Conservation (phyloP, 2,888 invertebrate species). For the Ectropis crepuscularia region DNA sequence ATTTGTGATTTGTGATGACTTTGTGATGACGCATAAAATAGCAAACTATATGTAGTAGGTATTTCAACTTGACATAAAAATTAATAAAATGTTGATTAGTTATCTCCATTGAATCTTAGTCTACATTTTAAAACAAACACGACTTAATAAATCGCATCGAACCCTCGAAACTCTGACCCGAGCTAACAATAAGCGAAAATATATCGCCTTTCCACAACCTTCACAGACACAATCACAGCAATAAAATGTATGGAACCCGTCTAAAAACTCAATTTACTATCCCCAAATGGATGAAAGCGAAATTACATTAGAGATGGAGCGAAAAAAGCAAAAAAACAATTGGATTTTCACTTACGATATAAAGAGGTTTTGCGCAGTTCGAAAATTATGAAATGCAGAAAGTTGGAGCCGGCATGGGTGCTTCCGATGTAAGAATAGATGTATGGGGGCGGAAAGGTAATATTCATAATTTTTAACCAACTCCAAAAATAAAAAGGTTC, state of each 20-base stretch:
- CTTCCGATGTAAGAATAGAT: conserved; percentile 30
- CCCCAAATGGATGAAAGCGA: conserved; percentile 47
- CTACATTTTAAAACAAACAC: neutral
- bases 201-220: conserved; percentile 15
- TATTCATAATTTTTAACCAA: too few relatives aligned
- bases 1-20: too few relatives aligned
- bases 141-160: conserved; percentile 5
- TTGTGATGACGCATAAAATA: too few relatives aligned
- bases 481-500: too few relatives aligned
- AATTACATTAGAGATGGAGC: conserved; percentile 49
- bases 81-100: too few relatives aligned
- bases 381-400: conserved; percentile 39
- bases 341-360: conserved; percentile 39
- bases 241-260: conserved; percentile 41
- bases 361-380: conserved; percentile 44
- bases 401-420: conserved; percentile 39
- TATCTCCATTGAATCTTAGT: too few relatives aligned
- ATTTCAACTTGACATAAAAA: too few relatives aligned
- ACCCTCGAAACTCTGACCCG: neutral
- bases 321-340: conserved; percentile 45
- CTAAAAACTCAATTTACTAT: conserved; percentile 51
- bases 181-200: conserved; percentile 8
- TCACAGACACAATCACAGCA: conserved; percentile 34
- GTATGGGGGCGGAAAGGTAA: conserved; percentile 15
- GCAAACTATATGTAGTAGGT: too few relatives aligned